A percentile compares a stretch with the other conserved stretches of the same genome.
phyloP scores from a whole-genome alignment of 2,888 invertebrate genomes.

The Pomacea canaliculata region DNA sequence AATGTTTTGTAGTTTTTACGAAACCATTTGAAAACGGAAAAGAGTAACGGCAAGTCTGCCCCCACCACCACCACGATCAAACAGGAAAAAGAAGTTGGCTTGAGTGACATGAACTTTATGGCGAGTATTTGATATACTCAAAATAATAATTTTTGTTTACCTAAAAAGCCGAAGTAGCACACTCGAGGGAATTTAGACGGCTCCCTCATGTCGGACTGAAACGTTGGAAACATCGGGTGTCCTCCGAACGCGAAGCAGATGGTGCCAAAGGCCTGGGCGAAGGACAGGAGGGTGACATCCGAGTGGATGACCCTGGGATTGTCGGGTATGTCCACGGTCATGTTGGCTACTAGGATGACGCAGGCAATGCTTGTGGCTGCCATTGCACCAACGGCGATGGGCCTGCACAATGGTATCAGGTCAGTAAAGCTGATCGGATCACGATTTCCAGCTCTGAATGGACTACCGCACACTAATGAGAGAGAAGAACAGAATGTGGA shows the following conservation, averaged over 20 bases:
- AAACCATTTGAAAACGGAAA: too few species aligned
- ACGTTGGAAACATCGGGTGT: slow-evolving; percentile 83
- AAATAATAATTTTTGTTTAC: slow-evolving; percentile 69
- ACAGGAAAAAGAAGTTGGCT: too few species aligned
- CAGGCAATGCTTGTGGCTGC: slow-evolving; percentile 77
- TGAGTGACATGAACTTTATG: too few species aligned
- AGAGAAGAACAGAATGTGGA: too few species aligned
- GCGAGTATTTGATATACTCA: too few species aligned
- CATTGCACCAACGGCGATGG: slow-evolving; percentile 77
- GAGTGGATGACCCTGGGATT: slow-evolving; percentile 61
- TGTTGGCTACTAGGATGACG: slow-evolving; percentile 76
- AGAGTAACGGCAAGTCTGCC: too few species aligned
- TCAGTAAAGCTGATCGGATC: not conserved
- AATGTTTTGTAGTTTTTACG: too few species aligned
- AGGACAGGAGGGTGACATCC: slow-evolving; percentile 73
- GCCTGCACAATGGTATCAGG: slow-evolving; percentile 72
- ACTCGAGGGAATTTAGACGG: slow-evolving; percentile 81
- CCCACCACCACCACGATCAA: too few species aligned
- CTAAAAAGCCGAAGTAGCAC: slow-evolving; percentile 79
- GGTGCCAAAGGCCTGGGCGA: slow-evolving; percentile 80
- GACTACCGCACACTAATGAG: too few species aligned
- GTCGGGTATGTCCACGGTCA: slow-evolving; percentile 73
- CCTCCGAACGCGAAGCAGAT: slow-evolving; percentile 82
- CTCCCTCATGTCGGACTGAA: slow-evolving; percentile 91
- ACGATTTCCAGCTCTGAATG: too few species aligned